Evolutionary conservation across 2,113 vertebrate species (phyloP), one percentile per base, ranked within the genome.

Genomic region (Rhea americana): DNA sequence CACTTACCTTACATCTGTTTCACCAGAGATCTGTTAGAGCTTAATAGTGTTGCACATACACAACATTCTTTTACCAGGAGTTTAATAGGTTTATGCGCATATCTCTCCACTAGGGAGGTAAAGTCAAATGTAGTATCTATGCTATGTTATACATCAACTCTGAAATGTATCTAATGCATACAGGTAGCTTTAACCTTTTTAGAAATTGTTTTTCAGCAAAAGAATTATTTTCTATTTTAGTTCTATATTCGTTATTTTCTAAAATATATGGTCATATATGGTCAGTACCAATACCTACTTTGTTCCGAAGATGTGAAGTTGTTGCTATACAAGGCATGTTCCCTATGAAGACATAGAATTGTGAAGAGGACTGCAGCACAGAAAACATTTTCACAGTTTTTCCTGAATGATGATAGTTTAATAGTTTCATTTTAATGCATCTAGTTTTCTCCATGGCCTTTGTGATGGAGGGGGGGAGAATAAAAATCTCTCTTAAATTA

Each of bases 401-500:
- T 65, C 16, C 28, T 30, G 10, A 78, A 13, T 45, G 3, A 30
- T 72, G 15, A 37, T n/a, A 51, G 2, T n/a, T 21, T 43, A 30
- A 19, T 22, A 53, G 5, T 37, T 84, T 66, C 59, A 55, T 90
- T 59, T 68, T 73, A 47, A 47, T 11, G 1, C 41, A 30, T 30
- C 13, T 16, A 0, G 15, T 48, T 68, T 62, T 5, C 3, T 2
- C 13, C 9, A 2, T 20, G 18, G 7, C 39, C 11, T 32, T 86
- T 94, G 39, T 75, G 45, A 3, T 13, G 59, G 25, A 8, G 12
- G 6, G 66, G 87, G 37, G 5, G 16, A 8, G 4, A 80, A 58
- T 45, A 9, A 5, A 67, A 48, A 25, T 65, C 1, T 71, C 77
- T 47, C 14, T 53, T 30, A 35, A 37, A 41, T 35, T 39, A 19